phyloP scores from a whole-genome alignment of 1,140 invertebrate species.

The Drusus annulatus region DNA sequence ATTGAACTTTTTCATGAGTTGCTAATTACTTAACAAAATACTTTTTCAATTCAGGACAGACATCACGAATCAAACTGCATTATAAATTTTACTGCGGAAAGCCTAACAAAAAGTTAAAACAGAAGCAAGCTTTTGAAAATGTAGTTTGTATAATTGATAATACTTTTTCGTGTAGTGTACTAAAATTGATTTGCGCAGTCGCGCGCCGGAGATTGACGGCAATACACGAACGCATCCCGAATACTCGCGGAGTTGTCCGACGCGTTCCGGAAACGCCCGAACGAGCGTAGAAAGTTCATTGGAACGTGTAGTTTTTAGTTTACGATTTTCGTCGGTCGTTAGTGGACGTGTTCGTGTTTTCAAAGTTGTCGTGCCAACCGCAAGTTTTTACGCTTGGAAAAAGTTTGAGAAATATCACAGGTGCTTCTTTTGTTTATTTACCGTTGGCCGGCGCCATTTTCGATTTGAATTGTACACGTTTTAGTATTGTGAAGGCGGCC shows the following conservation, averaged over 20 bases:
- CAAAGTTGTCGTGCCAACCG: neutral
- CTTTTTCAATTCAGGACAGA: too few relatives aligned
- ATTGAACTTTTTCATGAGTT: too few relatives aligned
- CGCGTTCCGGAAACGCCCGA: neutral
- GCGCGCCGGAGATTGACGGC: neutral
- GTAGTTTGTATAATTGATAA: too few relatives aligned
- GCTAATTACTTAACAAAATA: too few relatives aligned
- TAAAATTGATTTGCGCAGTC: too few relatives aligned
- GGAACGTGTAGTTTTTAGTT: neutral
- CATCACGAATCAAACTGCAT: too few relatives aligned
- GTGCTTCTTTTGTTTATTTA: neutral
- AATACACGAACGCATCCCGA: neutral
- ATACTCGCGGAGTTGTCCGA: neutral
- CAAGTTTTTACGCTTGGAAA: conserved; percentile 9
- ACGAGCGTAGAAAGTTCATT: conserved; percentile 8
- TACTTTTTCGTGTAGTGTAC: too few relatives aligned
- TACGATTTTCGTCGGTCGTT: neutral
- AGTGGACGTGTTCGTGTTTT: neutral
- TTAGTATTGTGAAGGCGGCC: too few relatives aligned
- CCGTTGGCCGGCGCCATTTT: neutral
- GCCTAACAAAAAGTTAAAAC: too few relatives aligned
- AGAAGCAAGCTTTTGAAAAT: too few relatives aligned
- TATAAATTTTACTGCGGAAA: too few relatives aligned
- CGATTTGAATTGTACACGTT: too few relatives aligned
- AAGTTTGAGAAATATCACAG: conserved; percentile 18